Percentiles rank a stretch among this genome's conserved stretches.
Evolutionary conservation across 2,888 invertebrate genomes (phyloP).

Genomic region (Eulithis testata): DNA sequence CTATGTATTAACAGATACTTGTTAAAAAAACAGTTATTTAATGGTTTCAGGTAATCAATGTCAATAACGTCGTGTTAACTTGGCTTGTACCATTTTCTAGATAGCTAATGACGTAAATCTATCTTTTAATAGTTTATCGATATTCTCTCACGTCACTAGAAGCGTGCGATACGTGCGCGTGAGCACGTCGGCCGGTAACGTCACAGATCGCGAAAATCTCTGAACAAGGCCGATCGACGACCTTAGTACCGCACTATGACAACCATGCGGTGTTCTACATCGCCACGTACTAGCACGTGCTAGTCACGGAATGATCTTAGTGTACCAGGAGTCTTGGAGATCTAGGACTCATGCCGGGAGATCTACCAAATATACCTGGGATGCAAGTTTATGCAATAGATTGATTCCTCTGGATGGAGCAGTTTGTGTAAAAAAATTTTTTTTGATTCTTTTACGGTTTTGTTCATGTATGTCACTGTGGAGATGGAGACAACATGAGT

Average conservation of each 20-base stretch:
- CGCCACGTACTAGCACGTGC: constrained; percentile 53
- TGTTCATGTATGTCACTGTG: too few relatives aligned
- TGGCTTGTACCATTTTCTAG: too few relatives aligned
- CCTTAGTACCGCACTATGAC: constrained; percentile 53
- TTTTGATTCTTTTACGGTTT: too few relatives aligned
- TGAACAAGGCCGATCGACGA: constrained; percentile 77
- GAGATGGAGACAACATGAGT: too few relatives aligned
- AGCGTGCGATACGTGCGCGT: constrained; percentile 65
- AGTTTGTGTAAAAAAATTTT: too few relatives aligned
- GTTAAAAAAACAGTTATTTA: too few relatives aligned
- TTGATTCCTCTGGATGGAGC: too few relatives aligned
- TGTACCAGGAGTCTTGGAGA: too few relatives aligned
- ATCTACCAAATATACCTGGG: too few relatives aligned
- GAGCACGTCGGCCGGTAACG: constrained; percentile 69
- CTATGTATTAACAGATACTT: too few relatives aligned
- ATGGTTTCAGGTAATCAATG: not conserved
- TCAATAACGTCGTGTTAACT: too few relatives aligned
- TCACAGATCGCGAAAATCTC: constrained; percentile 69
- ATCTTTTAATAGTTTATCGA: constrained; percentile 45
- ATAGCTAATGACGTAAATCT: not conserved
- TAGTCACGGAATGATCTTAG: not conserved
- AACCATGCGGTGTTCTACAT: constrained; percentile 36
- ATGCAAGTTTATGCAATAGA: too few relatives aligned
- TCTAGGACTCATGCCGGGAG: not conserved
- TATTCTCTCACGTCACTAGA: constrained; percentile 64